Conservation (phyloP, 2,113 vertebrate genomes). For the Coreoperca whiteheadi region DNA sequence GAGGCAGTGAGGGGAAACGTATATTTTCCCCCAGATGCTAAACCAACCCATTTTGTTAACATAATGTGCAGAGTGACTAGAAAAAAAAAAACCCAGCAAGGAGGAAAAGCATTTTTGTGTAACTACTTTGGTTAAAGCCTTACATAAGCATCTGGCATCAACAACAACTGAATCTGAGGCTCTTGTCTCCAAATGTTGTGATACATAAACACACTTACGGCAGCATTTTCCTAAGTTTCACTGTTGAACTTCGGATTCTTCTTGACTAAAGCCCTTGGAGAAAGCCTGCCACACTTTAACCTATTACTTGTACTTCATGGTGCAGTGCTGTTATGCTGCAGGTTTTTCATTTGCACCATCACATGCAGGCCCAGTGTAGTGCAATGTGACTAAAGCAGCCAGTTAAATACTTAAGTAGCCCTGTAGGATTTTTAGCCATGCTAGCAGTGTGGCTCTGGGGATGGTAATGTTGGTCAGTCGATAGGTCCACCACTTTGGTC, state of each 20-base stretch:
- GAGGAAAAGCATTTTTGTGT: slow-evolving; percentile 7
- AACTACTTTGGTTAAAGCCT: neutral
- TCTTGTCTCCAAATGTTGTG: neutral
- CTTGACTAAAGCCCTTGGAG: too few species aligned
- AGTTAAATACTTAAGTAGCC: neutral
- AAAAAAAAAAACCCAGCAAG: neutral
- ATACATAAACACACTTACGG: too few species aligned
- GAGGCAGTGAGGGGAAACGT: neutral
- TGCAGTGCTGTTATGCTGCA: neutral
- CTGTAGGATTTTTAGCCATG: neutral
- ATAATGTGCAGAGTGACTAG: neutral
- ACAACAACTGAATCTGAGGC: neutral
- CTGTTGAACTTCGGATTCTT: too few species aligned
- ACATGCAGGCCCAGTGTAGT: neutral
- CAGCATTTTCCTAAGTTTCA: too few species aligned
- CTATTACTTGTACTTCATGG: neutral
- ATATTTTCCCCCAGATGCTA: neutral
- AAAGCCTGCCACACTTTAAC: neutral
- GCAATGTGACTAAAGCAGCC: neutral
- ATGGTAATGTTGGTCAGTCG: neutral
- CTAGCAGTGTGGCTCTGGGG: neutral
- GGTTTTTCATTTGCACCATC: too few species aligned
- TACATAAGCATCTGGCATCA: neutral
- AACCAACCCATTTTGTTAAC: neutral
- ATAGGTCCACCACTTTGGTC: neutral